These are phyloP conservation scores for Todiramphus chloris DNA, from an alignment of 2,113 vertebrate species.

Conservation along the genomic window DNA sequence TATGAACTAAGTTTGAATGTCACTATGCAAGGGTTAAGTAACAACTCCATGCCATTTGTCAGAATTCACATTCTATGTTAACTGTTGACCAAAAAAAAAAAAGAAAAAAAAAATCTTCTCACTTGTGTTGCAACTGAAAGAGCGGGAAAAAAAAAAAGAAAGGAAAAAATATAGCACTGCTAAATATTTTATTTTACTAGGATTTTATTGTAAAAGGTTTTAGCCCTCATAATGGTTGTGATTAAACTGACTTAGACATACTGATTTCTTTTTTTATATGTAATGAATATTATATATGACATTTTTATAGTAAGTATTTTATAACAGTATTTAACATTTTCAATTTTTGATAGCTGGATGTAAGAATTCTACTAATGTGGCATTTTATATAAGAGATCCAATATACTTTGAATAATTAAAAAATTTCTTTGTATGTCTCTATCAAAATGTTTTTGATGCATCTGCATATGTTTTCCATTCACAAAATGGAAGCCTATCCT, in stretches of 20 bases:
- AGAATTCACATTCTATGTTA: neutral
- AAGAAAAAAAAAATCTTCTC: neutral
- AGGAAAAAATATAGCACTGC: conserved; percentile 55
- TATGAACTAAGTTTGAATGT: neutral
- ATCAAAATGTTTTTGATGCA: conserved; percentile 66
- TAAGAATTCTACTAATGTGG: conserved; percentile 52
- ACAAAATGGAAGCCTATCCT: conserved; percentile 25
- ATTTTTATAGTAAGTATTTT: conserved; percentile 72
- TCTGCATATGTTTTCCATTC: conserved; percentile 24
- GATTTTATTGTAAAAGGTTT: conserved; percentile 74
- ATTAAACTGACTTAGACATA: conserved; percentile 75
- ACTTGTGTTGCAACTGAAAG: conserved; percentile 33
- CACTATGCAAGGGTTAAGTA: neutral
- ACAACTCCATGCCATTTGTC: neutral
- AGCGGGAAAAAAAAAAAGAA: conserved; percentile 15
- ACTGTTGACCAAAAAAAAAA: neutral
- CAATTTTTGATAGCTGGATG: conserved; percentile 66
- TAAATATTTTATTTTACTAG: conserved; percentile 74
- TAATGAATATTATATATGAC: conserved; percentile 79
- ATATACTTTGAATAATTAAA: conserved; percentile 38
- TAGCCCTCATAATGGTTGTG: conserved; percentile 67
- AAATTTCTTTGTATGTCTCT: conserved; percentile 45
- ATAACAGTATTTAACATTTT: conserved; percentile 74
- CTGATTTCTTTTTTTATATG: conserved; percentile 76
- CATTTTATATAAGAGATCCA: conserved; percentile 45